A percentile compares a stretch with the other conserved stretches of the same genome.
Conservation (phyloP, 2,113 vertebrate genomes). For the Sterna hirundo region DNA sequence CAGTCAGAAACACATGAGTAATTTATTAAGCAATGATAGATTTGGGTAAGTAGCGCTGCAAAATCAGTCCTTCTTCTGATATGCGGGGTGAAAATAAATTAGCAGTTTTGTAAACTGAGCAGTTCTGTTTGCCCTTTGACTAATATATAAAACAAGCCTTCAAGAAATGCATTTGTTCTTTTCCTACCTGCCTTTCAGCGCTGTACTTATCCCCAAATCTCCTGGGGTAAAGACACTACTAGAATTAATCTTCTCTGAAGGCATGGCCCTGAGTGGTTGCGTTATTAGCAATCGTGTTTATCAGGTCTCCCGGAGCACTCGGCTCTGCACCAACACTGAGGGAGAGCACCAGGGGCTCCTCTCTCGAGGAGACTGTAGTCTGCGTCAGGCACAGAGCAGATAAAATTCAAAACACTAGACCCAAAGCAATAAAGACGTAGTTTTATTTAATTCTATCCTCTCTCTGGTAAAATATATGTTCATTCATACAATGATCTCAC, state of each 20-base stretch:
- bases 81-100: background rate
- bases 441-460: background rate
- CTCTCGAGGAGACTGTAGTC: background rate
- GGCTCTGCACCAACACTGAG: background rate
- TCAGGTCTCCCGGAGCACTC: background rate
- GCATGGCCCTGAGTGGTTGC: background rate
- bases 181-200: background rate
- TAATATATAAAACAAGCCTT: background rate
- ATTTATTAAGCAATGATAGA: slow-evolving; percentile 57
- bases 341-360: background rate
- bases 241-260: background rate
- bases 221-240: background rate
- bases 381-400: background rate
- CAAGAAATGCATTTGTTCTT: background rate
- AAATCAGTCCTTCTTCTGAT: slow-evolving; percentile 1
- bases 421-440: background rate
- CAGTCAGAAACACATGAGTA: slow-evolving; percentile 32
- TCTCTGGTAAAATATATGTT: background rate
- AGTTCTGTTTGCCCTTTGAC: background rate
- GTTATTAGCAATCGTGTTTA: background rate
- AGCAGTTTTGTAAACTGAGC: slow-evolving; percentile 6
- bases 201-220: background rate
- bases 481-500: background rate
- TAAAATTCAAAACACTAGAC: background rate
- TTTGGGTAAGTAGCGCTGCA: slow-evolving; percentile 14